Evolutionary conservation across 2,888 invertebrate species (phyloP), one percentile per base, ranked within the genome.

Genomic region (Apeira syringaria): DNA sequence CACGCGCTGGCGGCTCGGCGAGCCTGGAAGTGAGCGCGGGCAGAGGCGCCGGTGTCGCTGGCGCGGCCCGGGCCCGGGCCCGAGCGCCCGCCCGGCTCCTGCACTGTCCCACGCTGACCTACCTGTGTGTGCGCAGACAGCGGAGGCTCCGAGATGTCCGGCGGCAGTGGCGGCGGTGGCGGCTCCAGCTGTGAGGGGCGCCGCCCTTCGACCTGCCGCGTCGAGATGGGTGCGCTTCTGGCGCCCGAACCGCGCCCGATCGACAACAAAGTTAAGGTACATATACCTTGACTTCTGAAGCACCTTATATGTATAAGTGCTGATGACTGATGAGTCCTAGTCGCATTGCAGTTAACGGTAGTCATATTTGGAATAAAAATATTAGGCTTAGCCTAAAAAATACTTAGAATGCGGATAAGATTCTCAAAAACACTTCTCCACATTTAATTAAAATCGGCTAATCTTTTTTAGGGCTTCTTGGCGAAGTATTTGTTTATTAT

Each of bases 241-340:
- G 92, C 92, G 71, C 85, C 93, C 60, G 93, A 93, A 77, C 93
- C 93, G 77, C 93, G 93, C 59, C 90, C 90, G 58, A 91, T 90
- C 65, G 94, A 94, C 86, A 94, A 93, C 77, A 94, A 94, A 88
- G 94, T 94, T 69, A 94, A 94, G 92, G 94, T 94, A 85, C n/a
- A n/a, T n/a, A n/a, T n/a, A n/a, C n/a, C n/a, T n/a, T n/a, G n/a
- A n/a, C n/a, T n/a, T n/a, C n/a, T n/a, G n/a, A n/a, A n/a, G n/a
- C n/a, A n/a, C n/a, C n/a, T n/a, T n/a, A n/a, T n/a, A n/a, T n/a
- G n/a, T n/a, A n/a, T n/a, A n/a, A n/a, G n/a, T n/a, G n/a, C n/a
- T n/a, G n/a, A n/a, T n/a, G n/a, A n/a, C n/a, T n/a, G n/a, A n/a
- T n/a, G n/a, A n/a, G n/a, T n/a, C n/a, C n/a, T n/a, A n/a, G n/a